phyloP scores from a whole-genome alignment of 2,888 invertebrate species.

The Arrhopalites spinosus region DNA sequence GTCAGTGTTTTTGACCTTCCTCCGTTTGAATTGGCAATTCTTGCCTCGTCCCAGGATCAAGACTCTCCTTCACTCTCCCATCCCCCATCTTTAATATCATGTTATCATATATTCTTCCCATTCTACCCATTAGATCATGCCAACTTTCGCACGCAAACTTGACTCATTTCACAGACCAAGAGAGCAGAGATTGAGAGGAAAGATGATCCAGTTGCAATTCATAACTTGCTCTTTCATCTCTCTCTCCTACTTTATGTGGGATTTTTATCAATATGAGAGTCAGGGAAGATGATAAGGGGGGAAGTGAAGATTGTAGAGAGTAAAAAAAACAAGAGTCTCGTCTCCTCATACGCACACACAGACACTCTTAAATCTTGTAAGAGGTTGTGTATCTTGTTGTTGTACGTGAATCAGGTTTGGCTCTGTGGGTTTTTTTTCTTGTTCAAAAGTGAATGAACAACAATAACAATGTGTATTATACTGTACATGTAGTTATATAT shows the following conservation, averaged over 20 bases:
- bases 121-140: background rate
- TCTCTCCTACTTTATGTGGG: background rate
- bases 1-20: slow-evolving; percentile 28
- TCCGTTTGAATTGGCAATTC: slow-evolving; percentile 30
- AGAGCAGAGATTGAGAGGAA: too few species aligned
- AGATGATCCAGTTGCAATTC: slow-evolving; percentile 24
- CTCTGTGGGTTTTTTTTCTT: background rate
- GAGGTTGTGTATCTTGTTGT: too few species aligned
- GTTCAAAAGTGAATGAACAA: background rate
- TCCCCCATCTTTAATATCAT: background rate
- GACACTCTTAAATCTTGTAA: background rate
- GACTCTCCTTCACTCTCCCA: background rate
- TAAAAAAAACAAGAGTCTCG: too few species aligned
- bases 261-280: too few species aligned
- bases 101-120: background rate
- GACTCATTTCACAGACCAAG: too few species aligned
- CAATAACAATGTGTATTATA: background rate
- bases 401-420: too few species aligned
- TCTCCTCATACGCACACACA: too few species aligned
- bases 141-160: background rate
- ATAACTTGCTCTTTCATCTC: slow-evolving; percentile 28
- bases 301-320: too few species aligned
- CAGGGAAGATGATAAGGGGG: too few species aligned
- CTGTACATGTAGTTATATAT: background rate
- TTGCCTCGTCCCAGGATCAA: slow-evolving; percentile 5